Evolutionary conservation across 2,797 vertebrate genomes (phyloP).

Genomic region (Triplophysa bombifrons): DNA sequence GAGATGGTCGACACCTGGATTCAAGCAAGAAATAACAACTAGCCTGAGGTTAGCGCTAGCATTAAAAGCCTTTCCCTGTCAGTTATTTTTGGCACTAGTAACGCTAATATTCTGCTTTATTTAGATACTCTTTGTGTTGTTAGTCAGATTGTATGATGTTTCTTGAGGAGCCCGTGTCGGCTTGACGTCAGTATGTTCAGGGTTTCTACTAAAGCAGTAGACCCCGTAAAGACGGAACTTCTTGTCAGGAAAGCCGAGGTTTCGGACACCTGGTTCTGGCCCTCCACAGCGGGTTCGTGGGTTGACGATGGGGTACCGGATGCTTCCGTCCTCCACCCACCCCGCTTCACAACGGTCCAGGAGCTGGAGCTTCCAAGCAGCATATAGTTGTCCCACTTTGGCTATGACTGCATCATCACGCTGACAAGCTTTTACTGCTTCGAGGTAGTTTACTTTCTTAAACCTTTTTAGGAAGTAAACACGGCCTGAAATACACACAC

Average conservation of each 20-base stretch:
- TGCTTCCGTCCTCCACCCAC: constrained; percentile 91
- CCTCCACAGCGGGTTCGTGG: constrained; percentile 90
- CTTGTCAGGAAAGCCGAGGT: constrained; percentile 91
- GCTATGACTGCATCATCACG: constrained; percentile 81
- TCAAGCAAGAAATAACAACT: constrained; percentile 40
- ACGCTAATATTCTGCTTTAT: constrained; percentile 15
- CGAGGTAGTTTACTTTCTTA: constrained; percentile 87
- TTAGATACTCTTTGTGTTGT: constrained; percentile 60
- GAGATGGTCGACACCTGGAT: constrained; percentile 37
- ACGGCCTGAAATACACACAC: constrained; percentile 74
- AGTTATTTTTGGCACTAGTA: constrained; percentile 59
- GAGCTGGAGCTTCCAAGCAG: constrained; percentile 93
- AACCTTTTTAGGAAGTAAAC: constrained; percentile 94
- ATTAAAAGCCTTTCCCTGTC: constrained; percentile 61
- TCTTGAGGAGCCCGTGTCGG: constrained; percentile 34
- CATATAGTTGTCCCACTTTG: constrained; percentile 93
- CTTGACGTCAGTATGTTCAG: constrained; percentile 47
- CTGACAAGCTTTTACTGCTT: constrained; percentile 85
- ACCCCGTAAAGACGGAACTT: constrained; percentile 91
- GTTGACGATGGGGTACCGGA: constrained; percentile 95
- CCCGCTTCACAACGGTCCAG: constrained; percentile 92
- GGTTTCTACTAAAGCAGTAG: constrained; percentile 84
- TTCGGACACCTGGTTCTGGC: constrained; percentile 84
- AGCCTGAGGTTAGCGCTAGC: constrained; percentile 55
- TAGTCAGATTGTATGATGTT: constrained; percentile 55